These are phyloP conservation scores for Danio jaintianensis DNA, from an alignment of 2,797 vertebrate species.

Conservation along the genomic window DNA sequence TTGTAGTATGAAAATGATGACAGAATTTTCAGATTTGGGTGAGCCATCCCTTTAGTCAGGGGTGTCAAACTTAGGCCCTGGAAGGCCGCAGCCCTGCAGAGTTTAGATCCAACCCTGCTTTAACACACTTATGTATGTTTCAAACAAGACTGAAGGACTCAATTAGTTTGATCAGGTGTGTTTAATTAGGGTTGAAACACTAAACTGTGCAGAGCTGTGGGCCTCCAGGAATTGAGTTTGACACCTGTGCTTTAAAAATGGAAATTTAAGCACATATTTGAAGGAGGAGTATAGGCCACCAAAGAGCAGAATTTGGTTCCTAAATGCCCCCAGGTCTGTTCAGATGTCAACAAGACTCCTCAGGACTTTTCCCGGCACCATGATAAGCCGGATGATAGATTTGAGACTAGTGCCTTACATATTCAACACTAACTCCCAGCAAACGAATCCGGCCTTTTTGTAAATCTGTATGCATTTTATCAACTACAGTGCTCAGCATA, in stretches of 20 bases:
- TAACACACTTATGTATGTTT: too few relatives aligned
- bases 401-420: conserved; percentile 83
- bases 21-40: too few relatives aligned
- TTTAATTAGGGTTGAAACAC: too few relatives aligned
- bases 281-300: conserved; percentile 15
- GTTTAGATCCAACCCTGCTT: too few relatives aligned
- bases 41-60: too few relatives aligned
- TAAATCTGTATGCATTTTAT: conserved; percentile 51
- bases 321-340: not conserved
- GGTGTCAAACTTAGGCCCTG: too few relatives aligned
- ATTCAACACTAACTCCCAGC: conserved; percentile 65
- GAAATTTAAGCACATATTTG: conserved; percentile 10
- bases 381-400: conserved; percentile 57
- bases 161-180: too few relatives aligned
- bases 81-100: too few relatives aligned
- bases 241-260: not conserved
- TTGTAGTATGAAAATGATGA: too few relatives aligned
- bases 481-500: not conserved
- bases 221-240: not conserved
- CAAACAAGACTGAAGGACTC: too few relatives aligned
- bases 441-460: conserved; percentile 17
- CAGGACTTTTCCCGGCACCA: conserved; percentile 46
- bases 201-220: too few relatives aligned
- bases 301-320: conserved; percentile 13
- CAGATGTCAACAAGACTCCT: conserved; percentile 32